These are phyloP conservation scores for Neoitamus cyanurus DNA, from an alignment of 2,888 invertebrate genomes.

Conservation along the genomic window DNA sequence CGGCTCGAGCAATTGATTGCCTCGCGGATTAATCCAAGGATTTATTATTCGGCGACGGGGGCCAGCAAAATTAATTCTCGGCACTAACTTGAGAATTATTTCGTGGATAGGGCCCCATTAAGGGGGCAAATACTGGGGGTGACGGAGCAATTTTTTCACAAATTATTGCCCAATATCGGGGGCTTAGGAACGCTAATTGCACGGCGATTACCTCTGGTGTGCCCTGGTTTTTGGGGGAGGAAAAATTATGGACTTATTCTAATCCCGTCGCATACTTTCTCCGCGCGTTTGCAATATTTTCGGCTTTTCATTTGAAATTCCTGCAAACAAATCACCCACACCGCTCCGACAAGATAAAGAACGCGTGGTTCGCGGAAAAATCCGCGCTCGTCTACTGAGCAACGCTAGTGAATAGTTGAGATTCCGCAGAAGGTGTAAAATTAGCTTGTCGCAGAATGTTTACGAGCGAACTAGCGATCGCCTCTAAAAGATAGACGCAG, in stretches of 20 bases:
- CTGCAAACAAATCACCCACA: background rate
- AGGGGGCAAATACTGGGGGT: slow-evolving; percentile 4
- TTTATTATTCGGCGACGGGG: background rate
- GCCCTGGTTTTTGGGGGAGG: background rate
- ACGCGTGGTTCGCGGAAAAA: background rate
- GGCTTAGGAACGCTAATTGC: background rate
- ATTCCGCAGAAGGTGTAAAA: slow-evolving; percentile 5
- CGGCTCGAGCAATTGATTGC: background rate
- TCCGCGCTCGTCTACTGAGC: background rate
- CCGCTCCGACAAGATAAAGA: background rate
- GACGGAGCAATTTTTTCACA: slow-evolving; percentile 10
- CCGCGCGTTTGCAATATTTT: background rate
- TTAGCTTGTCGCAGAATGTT: slow-evolving; percentile 21
- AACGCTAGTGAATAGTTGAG: background rate
- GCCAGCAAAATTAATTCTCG: background rate
- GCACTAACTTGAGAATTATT: slow-evolving; percentile 10
- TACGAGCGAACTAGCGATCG: background rate
- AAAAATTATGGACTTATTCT: background rate
- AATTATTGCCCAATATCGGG: slow-evolving; percentile 16
- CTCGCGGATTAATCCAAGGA: slow-evolving; percentile 33
- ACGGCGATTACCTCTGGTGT: background rate
- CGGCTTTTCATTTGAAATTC: background rate
- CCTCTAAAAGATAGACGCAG: background rate
- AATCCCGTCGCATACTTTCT: background rate
- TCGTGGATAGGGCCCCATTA: background rate